Base-by-base conservation (phyloP, 1,140 invertebrate genomes). In the Zaprionus ornatus region DNA sequence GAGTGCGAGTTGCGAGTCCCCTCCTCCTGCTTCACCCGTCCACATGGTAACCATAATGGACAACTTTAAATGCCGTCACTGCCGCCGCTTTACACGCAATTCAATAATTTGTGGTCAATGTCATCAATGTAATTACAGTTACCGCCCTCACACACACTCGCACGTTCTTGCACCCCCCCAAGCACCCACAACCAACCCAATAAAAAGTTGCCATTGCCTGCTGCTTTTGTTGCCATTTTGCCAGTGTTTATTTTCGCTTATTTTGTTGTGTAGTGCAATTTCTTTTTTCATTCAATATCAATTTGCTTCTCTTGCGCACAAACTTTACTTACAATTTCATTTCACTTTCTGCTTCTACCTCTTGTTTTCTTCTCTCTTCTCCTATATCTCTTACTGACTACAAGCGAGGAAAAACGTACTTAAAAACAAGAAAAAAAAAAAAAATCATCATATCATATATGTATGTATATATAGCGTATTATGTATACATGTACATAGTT, bases 91-190 rank as follows among this genome's bases (percentile, higher is more conserved):
- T 60, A 66, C 69, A 75, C 73, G 75, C 75, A 74, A 74, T 78
- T 78, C 75, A 78, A 78, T 78, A 74, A 78, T 69, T 78, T 78
- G 75, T 74, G 75, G 75, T 78, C 75, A 74, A 63, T 68, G 75
- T 59, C 71, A 77, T 74, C 75, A 73, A 48, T 77, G 64, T 64
- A 77, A 77, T 77, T 74, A 63, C 63, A 72, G 17, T 55, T 15
- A 21, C 27, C 55, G 17, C 1, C 13, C 35, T 29, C 21, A 62
- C 15, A 19, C 32, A 37, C 17, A n/a, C 40, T 17, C 7, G 40
- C 40, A 42, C 7, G 9, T 42, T 0, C 15, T 7, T 0, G 5
- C 52, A 17, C 29, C 25, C 21, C 23, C 59, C 29, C 32, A 54
- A 35, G 37, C 55, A 23, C 15, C 13, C 15, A 4, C 54, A 15